A percentile compares a stretch with the other conserved stretches of the same genome.
Conservation (phyloP, 2,797 vertebrate genomes). For the Phaenicophaeus curvirostris region DNA sequence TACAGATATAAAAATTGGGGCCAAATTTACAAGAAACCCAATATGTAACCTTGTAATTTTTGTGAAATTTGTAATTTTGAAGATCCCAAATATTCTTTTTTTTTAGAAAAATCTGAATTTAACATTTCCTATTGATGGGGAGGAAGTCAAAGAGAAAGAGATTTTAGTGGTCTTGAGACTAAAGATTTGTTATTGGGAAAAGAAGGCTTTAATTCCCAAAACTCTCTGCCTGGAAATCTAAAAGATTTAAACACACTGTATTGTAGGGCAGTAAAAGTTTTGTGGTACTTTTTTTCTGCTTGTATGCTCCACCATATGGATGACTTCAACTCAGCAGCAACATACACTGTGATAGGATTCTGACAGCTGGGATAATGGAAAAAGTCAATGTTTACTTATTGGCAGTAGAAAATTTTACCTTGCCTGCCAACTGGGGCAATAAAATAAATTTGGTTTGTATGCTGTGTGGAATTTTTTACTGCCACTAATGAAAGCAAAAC, state of each 20-base stretch:
- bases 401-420: constrained; percentile 46
- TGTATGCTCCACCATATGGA: constrained; percentile 48
- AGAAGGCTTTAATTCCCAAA: not conserved
- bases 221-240: not conserved
- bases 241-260: not conserved
- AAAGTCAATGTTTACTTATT: constrained; percentile 57
- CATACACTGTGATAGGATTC: constrained; percentile 21
- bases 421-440: constrained; percentile 45
- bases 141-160: not conserved
- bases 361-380: constrained; percentile 50
- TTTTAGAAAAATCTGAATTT: not conserved
- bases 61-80: not conserved
- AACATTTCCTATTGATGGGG: not conserved
- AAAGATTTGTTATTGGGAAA: not conserved
- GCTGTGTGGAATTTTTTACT: constrained; percentile 37
- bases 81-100: not conserved
- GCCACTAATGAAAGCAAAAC: constrained; percentile 43
- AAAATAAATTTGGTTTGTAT: constrained; percentile 48
- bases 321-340: constrained; percentile 39
- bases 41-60: not conserved
- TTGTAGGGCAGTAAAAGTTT: not conserved
- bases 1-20: not conserved
- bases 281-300: not conserved
- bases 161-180: not conserved
- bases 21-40: not conserved